These are phyloP conservation scores for Chorisops tibialis DNA, from an alignment of 2,888 invertebrate genomes.

Conservation along the genomic window DNA sequence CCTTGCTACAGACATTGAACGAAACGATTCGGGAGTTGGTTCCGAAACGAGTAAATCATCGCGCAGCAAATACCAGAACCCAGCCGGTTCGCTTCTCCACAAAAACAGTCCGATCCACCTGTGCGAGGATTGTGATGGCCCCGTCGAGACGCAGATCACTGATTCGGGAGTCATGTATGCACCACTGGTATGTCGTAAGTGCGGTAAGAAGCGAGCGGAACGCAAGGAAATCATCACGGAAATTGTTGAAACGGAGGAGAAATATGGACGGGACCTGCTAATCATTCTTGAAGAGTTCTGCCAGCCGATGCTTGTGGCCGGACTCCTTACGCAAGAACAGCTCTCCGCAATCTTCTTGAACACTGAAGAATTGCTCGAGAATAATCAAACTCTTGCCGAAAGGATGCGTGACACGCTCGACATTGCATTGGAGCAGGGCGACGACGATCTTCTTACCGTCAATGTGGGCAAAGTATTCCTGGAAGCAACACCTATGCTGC, in stretches of 20 bases:
- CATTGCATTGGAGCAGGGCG: slow-evolving; percentile 76
- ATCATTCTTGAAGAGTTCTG: slow-evolving; percentile 92
- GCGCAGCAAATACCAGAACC: slow-evolving; percentile 67
- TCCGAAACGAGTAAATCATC: slow-evolving; percentile 88
- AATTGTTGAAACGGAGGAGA: slow-evolving; percentile 94
- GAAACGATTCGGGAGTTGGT: slow-evolving; percentile 90
- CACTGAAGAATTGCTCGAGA: slow-evolving; percentile 85
- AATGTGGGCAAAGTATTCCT: slow-evolving; percentile 88
- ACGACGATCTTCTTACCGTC: slow-evolving; percentile 80
- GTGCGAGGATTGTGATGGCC: slow-evolving; percentile 85
- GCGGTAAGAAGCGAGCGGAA: slow-evolving; percentile 82
- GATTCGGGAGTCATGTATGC: slow-evolving; percentile 71
- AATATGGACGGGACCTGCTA: slow-evolving; percentile 88
- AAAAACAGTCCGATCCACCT: slow-evolving; percentile 63
- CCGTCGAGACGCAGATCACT: slow-evolving; percentile 71
- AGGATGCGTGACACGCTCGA: slow-evolving; percentile 83
- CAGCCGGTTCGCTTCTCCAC: slow-evolving; percentile 54
- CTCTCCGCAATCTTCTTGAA: slow-evolving; percentile 89
- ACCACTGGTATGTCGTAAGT: slow-evolving; percentile 81
- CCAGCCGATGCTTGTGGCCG: slow-evolving; percentile 89
- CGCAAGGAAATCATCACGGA: slow-evolving; percentile 92
- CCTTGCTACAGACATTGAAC: slow-evolving; percentile 67
- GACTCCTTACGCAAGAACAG: slow-evolving; percentile 86
- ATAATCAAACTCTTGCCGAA: slow-evolving; percentile 80
- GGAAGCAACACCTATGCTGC: slow-evolving; percentile 88